Conservation (phyloP, 2,113 vertebrate genomes). For the Rhadina sibilatrix region DNA sequence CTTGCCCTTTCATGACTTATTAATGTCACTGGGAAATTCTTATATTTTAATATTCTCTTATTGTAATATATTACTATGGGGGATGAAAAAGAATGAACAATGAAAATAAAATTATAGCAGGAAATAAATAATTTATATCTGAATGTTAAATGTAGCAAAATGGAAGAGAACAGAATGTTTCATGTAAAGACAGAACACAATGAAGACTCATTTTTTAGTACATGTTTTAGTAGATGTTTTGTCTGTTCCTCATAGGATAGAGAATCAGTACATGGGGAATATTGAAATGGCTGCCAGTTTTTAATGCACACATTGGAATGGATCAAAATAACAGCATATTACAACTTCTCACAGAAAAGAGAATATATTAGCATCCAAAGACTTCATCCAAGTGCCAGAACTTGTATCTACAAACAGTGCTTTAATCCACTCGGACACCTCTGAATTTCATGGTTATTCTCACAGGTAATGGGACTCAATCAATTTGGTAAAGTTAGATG, state of each 20-base stretch:
- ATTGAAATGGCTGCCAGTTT: background rate
- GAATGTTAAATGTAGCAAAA: background rate
- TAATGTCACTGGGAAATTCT: background rate
- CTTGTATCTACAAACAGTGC: background rate
- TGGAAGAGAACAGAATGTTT: background rate
- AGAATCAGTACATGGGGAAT: background rate
- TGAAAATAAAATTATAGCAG: background rate
- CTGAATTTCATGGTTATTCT: background rate
- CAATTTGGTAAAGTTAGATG: background rate
- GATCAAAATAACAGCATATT: background rate
- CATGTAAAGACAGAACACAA: background rate
- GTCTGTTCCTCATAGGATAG: background rate
- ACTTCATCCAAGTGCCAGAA: background rate
- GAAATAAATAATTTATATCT: constrained; percentile 11
- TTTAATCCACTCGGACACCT: background rate
- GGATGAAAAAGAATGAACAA: background rate
- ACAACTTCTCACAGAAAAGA: background rate
- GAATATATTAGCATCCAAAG: background rate
- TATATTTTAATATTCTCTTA: background rate
- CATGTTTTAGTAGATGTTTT: background rate
- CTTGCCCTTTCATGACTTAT: background rate
- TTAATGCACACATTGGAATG: background rate
- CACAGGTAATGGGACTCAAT: background rate
- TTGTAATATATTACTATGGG: background rate
- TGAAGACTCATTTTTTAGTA: background rate